phyloP scores from a whole-genome alignment of 37 sponge, comb jelly and placozoan species.

The Chondrilla cf. caribensis region DNA sequence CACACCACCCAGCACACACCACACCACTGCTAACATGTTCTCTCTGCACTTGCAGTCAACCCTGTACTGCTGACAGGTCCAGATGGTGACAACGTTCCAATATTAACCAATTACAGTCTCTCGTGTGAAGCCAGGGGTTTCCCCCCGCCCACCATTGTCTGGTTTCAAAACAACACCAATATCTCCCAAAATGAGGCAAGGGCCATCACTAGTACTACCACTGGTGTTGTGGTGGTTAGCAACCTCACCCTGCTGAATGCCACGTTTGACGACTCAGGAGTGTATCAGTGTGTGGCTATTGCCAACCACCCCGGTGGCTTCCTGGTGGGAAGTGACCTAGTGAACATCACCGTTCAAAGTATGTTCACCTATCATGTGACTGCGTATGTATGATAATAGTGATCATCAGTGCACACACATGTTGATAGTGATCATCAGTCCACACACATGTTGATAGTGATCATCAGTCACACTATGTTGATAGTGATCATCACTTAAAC shows the following conservation, averaged over 20 bases:
- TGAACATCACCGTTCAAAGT: slow-evolving; percentile 50
- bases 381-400: too few species aligned
- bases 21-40: too few species aligned
- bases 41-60: slow-evolving; percentile 49
- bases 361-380: too few species aligned
- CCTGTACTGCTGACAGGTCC: slow-evolving; percentile 36
- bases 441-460: too few species aligned
- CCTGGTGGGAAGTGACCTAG: background rate
- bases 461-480: too few species aligned
- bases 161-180: slow-evolving; percentile 54
- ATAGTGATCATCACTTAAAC: too few species aligned
- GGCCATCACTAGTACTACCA: background rate
- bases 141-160: slow-evolving; percentile 36
- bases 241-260: slow-evolving; percentile 29
- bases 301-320: background rate
- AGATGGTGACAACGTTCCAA: slow-evolving; percentile 3
- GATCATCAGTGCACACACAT: too few species aligned
- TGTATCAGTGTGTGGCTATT: slow-evolving; percentile 34
- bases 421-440: too few species aligned
- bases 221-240: slow-evolving; percentile 11
- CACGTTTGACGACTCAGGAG: slow-evolving; percentile 42
- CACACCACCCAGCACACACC: too few species aligned
- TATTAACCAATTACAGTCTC: background rate
- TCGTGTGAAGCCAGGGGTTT: slow-evolving; percentile 41
- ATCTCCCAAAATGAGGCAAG: background rate